These are phyloP conservation scores for Brachylomia viminalis DNA, from an alignment of 2,888 invertebrate genomes.

Conservation along the genomic window DNA sequence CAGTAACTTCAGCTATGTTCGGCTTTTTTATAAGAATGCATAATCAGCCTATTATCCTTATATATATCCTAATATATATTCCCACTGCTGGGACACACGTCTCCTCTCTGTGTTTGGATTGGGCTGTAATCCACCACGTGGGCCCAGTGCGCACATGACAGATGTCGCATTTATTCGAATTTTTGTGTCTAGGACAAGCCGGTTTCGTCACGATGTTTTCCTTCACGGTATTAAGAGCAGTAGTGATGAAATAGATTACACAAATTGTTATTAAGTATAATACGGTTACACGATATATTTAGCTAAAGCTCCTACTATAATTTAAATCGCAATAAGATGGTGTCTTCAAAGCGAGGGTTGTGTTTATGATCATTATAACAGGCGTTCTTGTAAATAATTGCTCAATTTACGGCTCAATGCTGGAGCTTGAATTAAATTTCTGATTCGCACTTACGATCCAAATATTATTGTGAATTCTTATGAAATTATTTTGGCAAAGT, in stretches of 20 bases:
- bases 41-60: too few species aligned
- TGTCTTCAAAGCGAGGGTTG: slow-evolving; percentile 24
- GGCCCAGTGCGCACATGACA: neutral
- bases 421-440: slow-evolving; percentile 40
- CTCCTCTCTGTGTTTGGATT: too few species aligned
- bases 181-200: neutral
- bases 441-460: neutral
- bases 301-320: slow-evolving; percentile 33
- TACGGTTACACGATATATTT: neutral
- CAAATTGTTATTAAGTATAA: neutral
- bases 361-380: slow-evolving; percentile 39
- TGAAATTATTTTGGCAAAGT: neutral
- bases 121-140: neutral
- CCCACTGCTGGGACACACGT: neutral
- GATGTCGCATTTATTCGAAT: neutral
- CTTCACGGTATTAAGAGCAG: neutral
- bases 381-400: slow-evolving; percentile 51
- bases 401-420: slow-evolving; percentile 48
- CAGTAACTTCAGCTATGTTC: too few species aligned
- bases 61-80: too few species aligned
- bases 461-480: slow-evolving; percentile 4
- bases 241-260: neutral
- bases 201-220: neutral
- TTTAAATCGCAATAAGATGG: slow-evolving; percentile 14
- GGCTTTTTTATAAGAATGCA: neutral